Conservation (phyloP, 2,113 vertebrate species). For the Rhineura floridana region DNA sequence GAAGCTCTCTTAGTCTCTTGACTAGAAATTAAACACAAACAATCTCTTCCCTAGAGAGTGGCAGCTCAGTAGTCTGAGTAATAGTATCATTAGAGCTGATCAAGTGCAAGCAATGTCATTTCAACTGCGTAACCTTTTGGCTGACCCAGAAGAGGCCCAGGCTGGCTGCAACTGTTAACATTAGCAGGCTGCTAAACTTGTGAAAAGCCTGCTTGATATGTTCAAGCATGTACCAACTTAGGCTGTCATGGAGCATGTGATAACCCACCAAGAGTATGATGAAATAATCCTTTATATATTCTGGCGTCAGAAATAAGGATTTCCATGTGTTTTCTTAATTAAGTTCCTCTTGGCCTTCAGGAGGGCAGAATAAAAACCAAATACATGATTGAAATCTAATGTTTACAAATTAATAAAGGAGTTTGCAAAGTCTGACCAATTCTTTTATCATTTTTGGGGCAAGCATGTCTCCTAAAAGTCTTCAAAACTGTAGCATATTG, state of each 20-base stretch:
- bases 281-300: neutral
- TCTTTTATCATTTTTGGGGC: neutral
- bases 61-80: conserved; percentile 8
- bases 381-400: conserved; percentile 16
- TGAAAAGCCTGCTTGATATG: neutral
- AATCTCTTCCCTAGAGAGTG: neutral
- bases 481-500: neutral
- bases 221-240: neutral
- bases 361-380: conserved; percentile 28
- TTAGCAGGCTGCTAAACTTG: neutral
- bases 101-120: neutral
- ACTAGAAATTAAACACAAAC: neutral
- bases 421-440: neutral
- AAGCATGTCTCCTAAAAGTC: conserved; percentile 18
- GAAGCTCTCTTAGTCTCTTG: neutral
- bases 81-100: conserved; percentile 18
- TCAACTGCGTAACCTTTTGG: conserved; percentile 14
- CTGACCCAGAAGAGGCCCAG: neutral
- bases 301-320: neutral
- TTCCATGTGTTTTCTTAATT: neutral
- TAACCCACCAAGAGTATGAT: neutral
- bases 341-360: conserved; percentile 27
- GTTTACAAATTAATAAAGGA: conserved; percentile 20
- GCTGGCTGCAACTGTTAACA: conserved; percentile 1
- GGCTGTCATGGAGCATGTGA: neutral